These are phyloP conservation scores for Euborellia annulipes DNA, from an alignment of 1,140 invertebrate genomes.

Conservation along the genomic window DNA sequence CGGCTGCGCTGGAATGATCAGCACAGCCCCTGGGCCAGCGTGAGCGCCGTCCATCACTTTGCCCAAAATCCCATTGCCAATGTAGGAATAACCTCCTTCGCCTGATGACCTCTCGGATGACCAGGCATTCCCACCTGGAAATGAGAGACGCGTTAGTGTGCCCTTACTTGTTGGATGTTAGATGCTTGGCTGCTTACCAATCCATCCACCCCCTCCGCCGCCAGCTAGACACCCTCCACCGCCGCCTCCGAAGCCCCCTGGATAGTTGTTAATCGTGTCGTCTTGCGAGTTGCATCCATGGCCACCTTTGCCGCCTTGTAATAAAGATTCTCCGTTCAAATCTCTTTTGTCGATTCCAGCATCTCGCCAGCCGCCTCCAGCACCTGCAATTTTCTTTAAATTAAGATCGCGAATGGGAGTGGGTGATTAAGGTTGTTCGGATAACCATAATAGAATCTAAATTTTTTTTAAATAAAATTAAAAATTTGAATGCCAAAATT, in stretches of 20 bases:
- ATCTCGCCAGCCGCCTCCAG: slow-evolving; percentile 56
- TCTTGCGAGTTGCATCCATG: slow-evolving; percentile 37
- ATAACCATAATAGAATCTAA: too few species aligned
- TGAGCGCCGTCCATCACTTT: slow-evolving; percentile 32
- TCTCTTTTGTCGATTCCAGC: slow-evolving; percentile 23
- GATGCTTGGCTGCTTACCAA: too few species aligned
- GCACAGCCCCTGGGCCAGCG: slow-evolving; percentile 30
- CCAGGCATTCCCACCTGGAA: slow-evolving; percentile 54
- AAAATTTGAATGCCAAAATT: too few species aligned
- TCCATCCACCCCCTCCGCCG: slow-evolving; percentile 53
- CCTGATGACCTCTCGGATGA: slow-evolving; percentile 42
- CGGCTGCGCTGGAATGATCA: slow-evolving; percentile 41
- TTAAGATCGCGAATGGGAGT: too few species aligned
- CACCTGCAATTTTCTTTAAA: too few species aligned
- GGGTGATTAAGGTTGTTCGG: too few species aligned
- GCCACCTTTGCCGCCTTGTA: slow-evolving; percentile 49
- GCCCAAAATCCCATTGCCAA: slow-evolving; percentile 31
- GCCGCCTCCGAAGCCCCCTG: slow-evolving; percentile 72
- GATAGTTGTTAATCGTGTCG: slow-evolving; percentile 34
- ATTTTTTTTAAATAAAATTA: too few species aligned
- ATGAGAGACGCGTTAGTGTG: too few species aligned
- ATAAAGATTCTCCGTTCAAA: slow-evolving; percentile 38
- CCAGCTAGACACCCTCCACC: slow-evolving; percentile 51
- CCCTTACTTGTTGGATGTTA: too few species aligned
- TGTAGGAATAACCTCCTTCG: slow-evolving; percentile 64